Percentiles rank a stretch among this genome's conserved stretches.
These are phyloP conservation scores for Cladopsammia gracilis DNA, from an alignment of 64 coral and sea anemone species.

Conservation along the genomic window DNA sequence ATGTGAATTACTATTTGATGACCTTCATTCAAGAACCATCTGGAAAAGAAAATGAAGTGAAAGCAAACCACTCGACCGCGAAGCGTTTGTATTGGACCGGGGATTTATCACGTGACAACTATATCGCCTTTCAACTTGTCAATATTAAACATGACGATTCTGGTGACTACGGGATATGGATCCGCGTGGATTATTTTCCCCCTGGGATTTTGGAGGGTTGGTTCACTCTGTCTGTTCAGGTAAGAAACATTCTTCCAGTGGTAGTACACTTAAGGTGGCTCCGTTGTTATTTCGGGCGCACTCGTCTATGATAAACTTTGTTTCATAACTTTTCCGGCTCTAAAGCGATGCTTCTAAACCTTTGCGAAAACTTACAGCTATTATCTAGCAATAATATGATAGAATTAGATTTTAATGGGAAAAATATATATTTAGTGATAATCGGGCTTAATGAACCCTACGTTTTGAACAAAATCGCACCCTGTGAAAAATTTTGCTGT, in stretches of 20 bases:
- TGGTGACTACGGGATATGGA: not conserved
- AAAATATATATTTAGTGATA: too few relatives aligned
- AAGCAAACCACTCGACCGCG: not conserved
- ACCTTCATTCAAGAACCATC: not conserved
- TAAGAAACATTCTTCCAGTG: not conserved
- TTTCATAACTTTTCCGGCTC: too few relatives aligned
- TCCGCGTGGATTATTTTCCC: not conserved
- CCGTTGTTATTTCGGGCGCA: too few relatives aligned
- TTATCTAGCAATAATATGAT: too few relatives aligned
- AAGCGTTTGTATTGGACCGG: not conserved
- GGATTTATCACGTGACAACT: not conserved
- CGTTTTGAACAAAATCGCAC: too few relatives aligned
- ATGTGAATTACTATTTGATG: not conserved
- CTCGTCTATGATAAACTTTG: too few relatives aligned
- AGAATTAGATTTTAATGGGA: too few relatives aligned
- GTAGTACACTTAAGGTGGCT: too few relatives aligned
- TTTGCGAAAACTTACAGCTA: too few relatives aligned
- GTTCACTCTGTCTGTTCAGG: not conserved
- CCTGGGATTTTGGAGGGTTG: not conserved
- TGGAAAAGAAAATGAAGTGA: not conserved
- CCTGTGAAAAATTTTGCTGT: too few relatives aligned
- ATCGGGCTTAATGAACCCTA: too few relatives aligned
- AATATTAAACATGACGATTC: not conserved
- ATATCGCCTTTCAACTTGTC: constrained; percentile 6
- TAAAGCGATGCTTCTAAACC: too few relatives aligned